phyloP scores from a whole-genome alignment of 2,888 invertebrate species.

The Prosapia bicincta region DNA sequence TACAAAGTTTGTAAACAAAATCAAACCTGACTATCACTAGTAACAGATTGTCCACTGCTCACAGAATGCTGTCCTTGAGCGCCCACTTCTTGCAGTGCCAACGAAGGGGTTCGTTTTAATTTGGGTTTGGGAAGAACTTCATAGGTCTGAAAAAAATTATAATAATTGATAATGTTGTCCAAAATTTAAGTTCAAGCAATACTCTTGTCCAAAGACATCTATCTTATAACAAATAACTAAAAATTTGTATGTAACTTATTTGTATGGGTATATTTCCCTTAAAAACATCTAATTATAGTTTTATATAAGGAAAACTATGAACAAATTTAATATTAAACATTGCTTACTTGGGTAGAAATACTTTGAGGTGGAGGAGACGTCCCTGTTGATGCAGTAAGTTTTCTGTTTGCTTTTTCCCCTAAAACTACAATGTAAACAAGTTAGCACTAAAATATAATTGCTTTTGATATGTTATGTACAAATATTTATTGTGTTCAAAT shows the following conservation, averaged over 20 bases:
- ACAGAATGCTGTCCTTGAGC: constrained; percentile 51
- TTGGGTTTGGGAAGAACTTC: constrained; percentile 36
- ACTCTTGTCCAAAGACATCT: neutral
- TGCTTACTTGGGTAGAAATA: constrained; percentile 76
- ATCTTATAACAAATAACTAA: neutral
- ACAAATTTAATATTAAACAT: too few relatives aligned
- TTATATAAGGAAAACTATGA: too few relatives aligned
- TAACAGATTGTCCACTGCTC: constrained; percentile 63
- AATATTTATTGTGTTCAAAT: too few relatives aligned
- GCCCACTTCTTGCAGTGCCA: constrained; percentile 36
- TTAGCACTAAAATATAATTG: too few relatives aligned
- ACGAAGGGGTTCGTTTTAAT: constrained; percentile 34
- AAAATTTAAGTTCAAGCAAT: neutral
- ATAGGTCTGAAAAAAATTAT: constrained; percentile 38
- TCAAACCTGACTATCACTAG: constrained; percentile 62
- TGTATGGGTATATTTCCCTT: too few relatives aligned
- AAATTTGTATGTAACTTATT: neutral
- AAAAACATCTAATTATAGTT: too few relatives aligned
- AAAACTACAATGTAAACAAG: neutral
- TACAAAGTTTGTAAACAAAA: too few relatives aligned
- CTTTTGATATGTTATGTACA: too few relatives aligned
- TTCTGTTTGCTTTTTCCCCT: neutral
- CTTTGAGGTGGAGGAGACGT: constrained; percentile 85
- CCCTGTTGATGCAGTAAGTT: constrained; percentile 56
- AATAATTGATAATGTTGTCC: neutral